Base-by-base conservation (phyloP, 2,113 vertebrate genomes). In the Halichoeres trimaculatus region DNA sequence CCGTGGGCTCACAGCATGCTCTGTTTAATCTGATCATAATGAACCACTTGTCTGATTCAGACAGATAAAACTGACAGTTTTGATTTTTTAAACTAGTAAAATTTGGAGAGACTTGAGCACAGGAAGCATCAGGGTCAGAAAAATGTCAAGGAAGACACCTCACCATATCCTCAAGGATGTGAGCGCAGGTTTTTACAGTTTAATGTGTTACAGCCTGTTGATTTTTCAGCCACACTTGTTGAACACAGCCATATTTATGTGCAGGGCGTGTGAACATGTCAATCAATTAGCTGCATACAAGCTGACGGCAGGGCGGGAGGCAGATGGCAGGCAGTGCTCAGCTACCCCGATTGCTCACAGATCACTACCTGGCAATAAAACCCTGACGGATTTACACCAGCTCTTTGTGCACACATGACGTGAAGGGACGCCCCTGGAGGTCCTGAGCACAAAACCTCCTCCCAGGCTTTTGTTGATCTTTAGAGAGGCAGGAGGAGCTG, bases 341-440 rank as follows among this genome's bases (percentile, higher is more conserved):
- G 56, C 51, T 69, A 10, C 2, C 45, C 58, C 70, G 60, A 78
- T 60, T 63, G 52, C 78, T 86, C 69, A 76, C 78, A 85, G 74
- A 81, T 87, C 81, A 50, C 69, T 76, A 84, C 66, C 47, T 85
- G 73, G 77, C 56, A 66, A 2, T 90, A 50, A 88, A 84, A 61
- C 41, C 19, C 41, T 19, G 20, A 52, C 17, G 51, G 74, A 81
- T 68, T 71, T 84, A 69, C 80, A 56, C 19, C 56, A 36, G 47
- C 43, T 81, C 38, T 81, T 81, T 86, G 78, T 84, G 65, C 22
- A 14, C 23, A 68, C 51, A 64, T 56, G 52, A 66, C 73, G 77
- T 61, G n/a, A 40, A 80, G 80, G 38, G 86, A 79, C 23, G 19
- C 53, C 61, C 51, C 38, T 36, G 50, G 60, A 69, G 77, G 56